phyloP scores from a whole-genome alignment of 2,797 vertebrate species.

The Scyliorhinus canicula region DNA sequence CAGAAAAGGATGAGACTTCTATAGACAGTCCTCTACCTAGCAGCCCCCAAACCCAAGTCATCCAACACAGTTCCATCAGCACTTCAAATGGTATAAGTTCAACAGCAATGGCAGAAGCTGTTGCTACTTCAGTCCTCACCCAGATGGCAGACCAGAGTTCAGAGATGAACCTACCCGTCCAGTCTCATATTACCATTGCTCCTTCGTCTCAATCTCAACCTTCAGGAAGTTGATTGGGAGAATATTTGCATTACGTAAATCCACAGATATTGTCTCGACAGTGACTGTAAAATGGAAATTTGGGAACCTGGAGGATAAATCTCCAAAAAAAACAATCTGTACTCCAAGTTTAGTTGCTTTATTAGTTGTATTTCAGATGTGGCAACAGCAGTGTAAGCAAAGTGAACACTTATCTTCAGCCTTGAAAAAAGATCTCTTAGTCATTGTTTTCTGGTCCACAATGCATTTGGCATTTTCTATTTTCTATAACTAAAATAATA shows the following conservation, averaged over 20 bases:
- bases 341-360: slow-evolving; percentile 33
- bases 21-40: slow-evolving; percentile 88
- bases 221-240: slow-evolving; percentile 83
- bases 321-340: neutral
- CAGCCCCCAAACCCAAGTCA: slow-evolving; percentile 87
- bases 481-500: slow-evolving; percentile 16
- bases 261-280: slow-evolving; percentile 55
- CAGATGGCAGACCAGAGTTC: slow-evolving; percentile 81
- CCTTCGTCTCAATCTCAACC: slow-evolving; percentile 72
- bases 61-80: slow-evolving; percentile 98
- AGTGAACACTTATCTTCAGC: slow-evolving; percentile 22
- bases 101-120: slow-evolving; percentile 65
- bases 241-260: slow-evolving; percentile 45
- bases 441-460: slow-evolving; percentile 20
- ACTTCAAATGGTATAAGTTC: slow-evolving; percentile 93
- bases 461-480: slow-evolving; percentile 22
- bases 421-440: slow-evolving; percentile 7
- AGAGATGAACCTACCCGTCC: slow-evolving; percentile 61
- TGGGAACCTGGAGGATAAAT: neutral
- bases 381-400: slow-evolving; percentile 14
- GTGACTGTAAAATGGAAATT: slow-evolving; percentile 68
- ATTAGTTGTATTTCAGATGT: slow-evolving; percentile 34
- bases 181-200: slow-evolving; percentile 60
- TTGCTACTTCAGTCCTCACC: slow-evolving; percentile 66
- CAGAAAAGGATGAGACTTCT: slow-evolving; percentile 89